Conservation (phyloP, 2,888 invertebrate species). For the Scotopteryx bipunctaria region DNA sequence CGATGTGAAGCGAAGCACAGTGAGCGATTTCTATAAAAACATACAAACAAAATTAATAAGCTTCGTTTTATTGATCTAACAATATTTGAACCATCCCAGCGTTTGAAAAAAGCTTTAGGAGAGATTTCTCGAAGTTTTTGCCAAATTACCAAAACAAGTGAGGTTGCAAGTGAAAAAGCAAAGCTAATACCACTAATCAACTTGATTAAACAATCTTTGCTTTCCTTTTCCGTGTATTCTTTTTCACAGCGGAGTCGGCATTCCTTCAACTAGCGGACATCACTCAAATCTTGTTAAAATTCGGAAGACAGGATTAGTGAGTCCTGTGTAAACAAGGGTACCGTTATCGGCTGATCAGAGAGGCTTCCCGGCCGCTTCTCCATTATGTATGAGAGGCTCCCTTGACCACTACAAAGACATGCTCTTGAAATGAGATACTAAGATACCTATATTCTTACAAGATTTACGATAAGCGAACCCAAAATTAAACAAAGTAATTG, state of each 20-base stretch:
- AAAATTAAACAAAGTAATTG: constrained; percentile 10
- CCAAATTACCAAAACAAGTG: constrained; percentile 4
- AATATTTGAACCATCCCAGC: background rate
- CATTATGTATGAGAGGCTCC: constrained; percentile 72
- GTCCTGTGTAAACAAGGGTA: constrained; percentile 70
- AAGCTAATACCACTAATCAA: constrained; percentile 9
- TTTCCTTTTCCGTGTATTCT: constrained; percentile 1
- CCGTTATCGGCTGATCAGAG: constrained; percentile 71
- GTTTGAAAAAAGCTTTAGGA: background rate
- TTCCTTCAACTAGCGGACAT: constrained; percentile 50
- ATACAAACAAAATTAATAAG: background rate
- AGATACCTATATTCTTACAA: constrained; percentile 12
- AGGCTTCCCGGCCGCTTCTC: constrained; percentile 57
- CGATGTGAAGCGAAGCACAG: too few relatives aligned
- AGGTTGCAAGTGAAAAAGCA: constrained; percentile 4
- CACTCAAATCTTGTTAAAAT: constrained; percentile 74
- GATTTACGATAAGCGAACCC: constrained; percentile 20
- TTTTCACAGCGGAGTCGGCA: constrained; percentile 16
- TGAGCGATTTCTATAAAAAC: background rate
- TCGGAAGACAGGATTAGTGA: constrained; percentile 68
- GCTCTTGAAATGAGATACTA: constrained; percentile 18
- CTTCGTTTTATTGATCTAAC: background rate
- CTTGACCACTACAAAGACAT: constrained; percentile 53
- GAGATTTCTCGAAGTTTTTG: background rate
- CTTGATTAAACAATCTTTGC: constrained; percentile 16